Conservation (phyloP, 2,888 invertebrate species). For the Achlya flavicornis region DNA sequence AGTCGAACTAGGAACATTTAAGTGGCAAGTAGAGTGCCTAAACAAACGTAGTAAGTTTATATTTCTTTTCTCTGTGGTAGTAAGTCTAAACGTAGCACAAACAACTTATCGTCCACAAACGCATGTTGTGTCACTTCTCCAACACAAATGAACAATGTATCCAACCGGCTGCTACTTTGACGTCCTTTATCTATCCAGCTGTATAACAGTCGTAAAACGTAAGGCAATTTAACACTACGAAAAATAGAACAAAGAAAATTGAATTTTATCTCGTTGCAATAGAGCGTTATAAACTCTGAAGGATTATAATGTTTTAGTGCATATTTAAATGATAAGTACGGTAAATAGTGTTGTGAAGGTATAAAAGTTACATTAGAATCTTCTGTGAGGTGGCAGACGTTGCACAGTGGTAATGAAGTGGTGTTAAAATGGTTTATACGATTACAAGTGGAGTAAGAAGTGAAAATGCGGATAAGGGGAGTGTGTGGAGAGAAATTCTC, state of each 20-base stretch:
- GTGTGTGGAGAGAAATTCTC: conserved; percentile 46
- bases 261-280: not conserved
- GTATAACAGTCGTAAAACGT: conserved; percentile 5
- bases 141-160: not conserved
- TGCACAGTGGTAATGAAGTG: conserved; percentile 5
- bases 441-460: conserved; percentile 34
- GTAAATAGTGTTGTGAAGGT: conserved; percentile 7
- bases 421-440: conserved; percentile 52
- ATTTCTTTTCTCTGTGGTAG: too few relatives aligned
- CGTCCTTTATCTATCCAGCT: not conserved
- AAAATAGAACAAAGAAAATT: not conserved
- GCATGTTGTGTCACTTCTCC: conserved; percentile 17
- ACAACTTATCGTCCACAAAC: conserved; percentile 10
- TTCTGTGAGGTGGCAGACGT: not conserved
- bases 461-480: conserved; percentile 28
- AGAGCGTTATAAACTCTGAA: not conserved
- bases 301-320: not conserved
- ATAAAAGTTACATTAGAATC: conserved; percentile 9
- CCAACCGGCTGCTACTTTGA: conserved; percentile 9
- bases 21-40: not conserved
- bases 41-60: not conserved
- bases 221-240: not conserved
- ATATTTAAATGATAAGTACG: conserved; percentile 12
- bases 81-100: conserved; percentile 12
- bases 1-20: too few relatives aligned